phyloP scores from a whole-genome alignment of 2,888 invertebrate genomes.

The Lepidochrysops patricia region DNA sequence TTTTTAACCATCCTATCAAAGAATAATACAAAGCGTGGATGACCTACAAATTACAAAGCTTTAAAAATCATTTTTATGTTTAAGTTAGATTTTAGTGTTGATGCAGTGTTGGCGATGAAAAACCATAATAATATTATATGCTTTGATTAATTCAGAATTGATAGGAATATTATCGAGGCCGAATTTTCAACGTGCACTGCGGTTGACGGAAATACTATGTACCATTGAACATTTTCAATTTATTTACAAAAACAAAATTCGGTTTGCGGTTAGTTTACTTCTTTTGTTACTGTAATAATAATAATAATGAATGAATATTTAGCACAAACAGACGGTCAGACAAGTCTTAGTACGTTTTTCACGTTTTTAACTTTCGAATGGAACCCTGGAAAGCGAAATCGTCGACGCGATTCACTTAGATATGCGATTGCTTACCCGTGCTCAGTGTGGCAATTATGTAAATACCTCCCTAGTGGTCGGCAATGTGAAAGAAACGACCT shows the following conservation, averaged over 20 bases:
- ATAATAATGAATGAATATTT: too few relatives aligned
- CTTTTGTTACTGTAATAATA: not conserved
- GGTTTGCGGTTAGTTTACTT: not conserved
- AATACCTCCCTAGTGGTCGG: conserved; percentile 1
- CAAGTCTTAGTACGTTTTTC: too few relatives aligned
- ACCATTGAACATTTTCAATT: not conserved
- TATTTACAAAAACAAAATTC: not conserved
- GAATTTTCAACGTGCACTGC: not conserved
- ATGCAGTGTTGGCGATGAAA: not conserved
- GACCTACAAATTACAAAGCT: too few relatives aligned
- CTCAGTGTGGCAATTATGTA: conserved; percentile 1
- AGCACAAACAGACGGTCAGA: too few relatives aligned
- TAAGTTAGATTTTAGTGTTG: not conserved
- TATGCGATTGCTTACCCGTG: conserved; percentile 1
- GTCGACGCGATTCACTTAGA: not conserved
- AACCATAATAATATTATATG: not conserved
- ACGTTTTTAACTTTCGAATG: too few relatives aligned
- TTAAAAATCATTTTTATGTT: not conserved
- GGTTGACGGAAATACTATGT: not conserved
- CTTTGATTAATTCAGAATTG: not conserved
- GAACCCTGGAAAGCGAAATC: not conserved
- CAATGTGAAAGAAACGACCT: conserved; percentile 7
- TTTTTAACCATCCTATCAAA: too few relatives aligned
- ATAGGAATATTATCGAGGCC: not conserved
- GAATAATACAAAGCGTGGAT: too few relatives aligned